Base-by-base conservation (phyloP, 1,140 invertebrate genomes). In the Berghia stephanieae region DNA sequence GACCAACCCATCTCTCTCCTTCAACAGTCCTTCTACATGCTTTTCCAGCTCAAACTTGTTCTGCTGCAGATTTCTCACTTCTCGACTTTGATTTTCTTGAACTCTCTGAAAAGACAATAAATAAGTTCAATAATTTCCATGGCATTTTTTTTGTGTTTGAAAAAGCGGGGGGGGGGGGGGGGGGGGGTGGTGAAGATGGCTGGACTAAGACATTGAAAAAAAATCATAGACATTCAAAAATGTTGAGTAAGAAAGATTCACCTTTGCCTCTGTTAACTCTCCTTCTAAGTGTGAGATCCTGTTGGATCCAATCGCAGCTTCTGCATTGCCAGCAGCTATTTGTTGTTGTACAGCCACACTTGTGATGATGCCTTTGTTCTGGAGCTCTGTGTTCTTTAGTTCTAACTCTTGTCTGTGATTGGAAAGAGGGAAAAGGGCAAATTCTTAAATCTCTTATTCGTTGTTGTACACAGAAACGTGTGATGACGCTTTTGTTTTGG, bases 11-110 rank as follows among this genome's bases (percentile, higher is more conserved):
- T 87, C 84, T 70, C 81, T 82, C 57, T 88, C 85, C 36, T 80
- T 80, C 4, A 88, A 78, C 13, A 88, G 74, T 60, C 81, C 75
- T 55, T 87, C 83, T 36, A 88, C 82, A 57, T 87, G 85, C 40
- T 83, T 75, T 67, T 97, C 95, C 40, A 98, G 90, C 90, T 98
- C 96, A 84, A 95, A 94, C 79, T 94, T 95, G 0, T 96, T 95
- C 78, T 94, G 92, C 89, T 94, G 93, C 34, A 84, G 34, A 0
- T 83, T 67, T 44, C 77, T 74, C 36, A 86, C 70, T 70, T 87
- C 84, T 72, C 82, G 78, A 36, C 75, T 71, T 4, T 73, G 67
- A 63, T 83, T 82, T 27, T 85, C 81, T 66, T 80, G 73, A 24
- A 79, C 77, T 55, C 79, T 80, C 84, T 84, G 78, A 49, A 2